Evolutionary conservation across 2,113 vertebrate species (phyloP).

Genomic region (Mormoops blainvillei): DNA sequence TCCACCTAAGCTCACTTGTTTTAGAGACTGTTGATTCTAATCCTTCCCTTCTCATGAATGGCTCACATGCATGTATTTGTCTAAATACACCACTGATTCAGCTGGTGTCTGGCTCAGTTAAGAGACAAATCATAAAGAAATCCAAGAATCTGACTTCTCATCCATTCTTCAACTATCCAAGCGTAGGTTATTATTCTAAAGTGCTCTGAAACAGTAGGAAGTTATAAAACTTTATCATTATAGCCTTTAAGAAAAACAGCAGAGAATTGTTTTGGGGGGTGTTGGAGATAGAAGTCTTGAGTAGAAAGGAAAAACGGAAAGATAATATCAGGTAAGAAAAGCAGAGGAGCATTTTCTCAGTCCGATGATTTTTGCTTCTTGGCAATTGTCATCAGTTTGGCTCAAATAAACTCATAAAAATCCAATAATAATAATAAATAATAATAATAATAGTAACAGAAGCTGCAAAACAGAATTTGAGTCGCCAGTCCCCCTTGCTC

Average conservation of each 20-base stretch:
- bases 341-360: background rate
- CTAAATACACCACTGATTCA: background rate
- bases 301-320: background rate
- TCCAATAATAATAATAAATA: no score
- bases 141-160: background rate
- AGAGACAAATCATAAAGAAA: background rate
- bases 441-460: no score
- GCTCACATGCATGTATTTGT: background rate
- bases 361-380: no score
- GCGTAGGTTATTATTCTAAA: background rate
- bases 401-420: no score
- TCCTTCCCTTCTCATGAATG: background rate
- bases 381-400: no score
- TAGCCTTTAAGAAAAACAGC: background rate
- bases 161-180: background rate
- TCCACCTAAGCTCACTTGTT: background rate
- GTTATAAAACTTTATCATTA: background rate
- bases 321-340: background rate
- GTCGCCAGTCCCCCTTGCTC: rapidly evolving
- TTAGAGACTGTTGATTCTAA: background rate
- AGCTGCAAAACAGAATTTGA: background rate
- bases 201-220: background rate
- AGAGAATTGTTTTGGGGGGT: background rate
- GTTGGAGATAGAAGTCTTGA: background rate
- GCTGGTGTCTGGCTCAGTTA: background rate